Base-by-base conservation (phyloP, 2,113 vertebrate genomes). In the Grammomys dolichurus region DNA sequence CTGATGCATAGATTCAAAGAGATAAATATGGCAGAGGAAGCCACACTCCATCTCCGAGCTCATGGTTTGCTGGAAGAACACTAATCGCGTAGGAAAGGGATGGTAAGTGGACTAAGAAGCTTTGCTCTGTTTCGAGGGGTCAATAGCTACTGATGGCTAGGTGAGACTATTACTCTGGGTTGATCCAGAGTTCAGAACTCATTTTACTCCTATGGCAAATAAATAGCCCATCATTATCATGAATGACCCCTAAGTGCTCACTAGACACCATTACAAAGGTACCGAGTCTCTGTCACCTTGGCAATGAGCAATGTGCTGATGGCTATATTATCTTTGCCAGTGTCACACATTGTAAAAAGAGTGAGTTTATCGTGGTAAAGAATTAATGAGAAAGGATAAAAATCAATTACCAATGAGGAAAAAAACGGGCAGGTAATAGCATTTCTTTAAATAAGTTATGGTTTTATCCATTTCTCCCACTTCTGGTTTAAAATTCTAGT, bases 261-360 rank as follows among this genome's bases (percentile, higher is more conserved):
- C n/a, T 67, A 28, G 43, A 48, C 40, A 51, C 16, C 65, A 28
- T 33, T 7, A 3, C 36, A 43, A 76, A 51, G 75, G 12, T 19
- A 17, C 36, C 16, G 46, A 36, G 17, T 67, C 63, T 73, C 26
- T 46, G 4, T 46, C 36, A 17, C 46, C 24, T 80, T 51, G 3
- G 13, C 17, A 46, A n/a, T 9, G 33, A 69, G 56, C 20, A 69
- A 5, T 26, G 11, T 5, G 0, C 20, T 3, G 8, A 13, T 4
- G 4, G 54, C 11, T 5, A 12, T 14, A 0, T 78, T 69, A 16
- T n/a, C 31, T 19, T 14, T 36, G 75, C 43, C 26, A 0, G 46
- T 46, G 51, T 60, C 20, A 17, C 65, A 63, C 40, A 46, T n/a
- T 24, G 28, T 48, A 43, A 75, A 73, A 75, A 36, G 16, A 28